Base-by-base conservation (phyloP, 23 tunicate genomes). In the Trididemnum miniatum region DNA sequence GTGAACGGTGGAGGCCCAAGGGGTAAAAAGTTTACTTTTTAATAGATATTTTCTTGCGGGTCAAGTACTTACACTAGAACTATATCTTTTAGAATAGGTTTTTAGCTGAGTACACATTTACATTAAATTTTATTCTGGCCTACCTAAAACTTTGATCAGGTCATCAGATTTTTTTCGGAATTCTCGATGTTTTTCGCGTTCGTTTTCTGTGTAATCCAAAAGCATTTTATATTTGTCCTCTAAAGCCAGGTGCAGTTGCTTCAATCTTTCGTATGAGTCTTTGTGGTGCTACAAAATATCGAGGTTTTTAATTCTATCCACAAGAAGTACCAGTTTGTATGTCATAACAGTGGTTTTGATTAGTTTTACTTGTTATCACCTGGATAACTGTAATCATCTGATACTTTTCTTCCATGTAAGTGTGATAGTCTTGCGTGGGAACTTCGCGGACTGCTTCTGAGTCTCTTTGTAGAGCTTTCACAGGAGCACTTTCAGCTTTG, bases 141-240 rank as follows among this genome's bases (percentile, higher is more conserved):
- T 33, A 75, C 75, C 75, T 5, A 67, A 7, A 31, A 33, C 75
- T 3, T 32, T 32, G 18, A 32, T 22, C 9, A 67, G 38, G 15
- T 33, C 25, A 5, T 67, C 38, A 9, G 38, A 67, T 32, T 67
- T 31, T 67, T 67, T 67, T 67, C 75, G 75, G 32, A 30, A 67
- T 67, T 67, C 75, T 32, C 25, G 38, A 32, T 67, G 37, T 32
- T 31, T 67, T 67, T 31, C 25, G 31, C 75, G 12, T 32, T 67
- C 75, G 37, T 31, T 33, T 31, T 24, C 75, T 9, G 32, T 33
- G 75, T 32, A 7, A 7, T 32, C 38, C 18, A 67, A 24, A 5
- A 67, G 75, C 18, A 5, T 31, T 32, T 24, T 12, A 67, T 67
- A 67, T 67, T 67, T 67, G 31, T 67, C 38, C n/a, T 67, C 75